Evolutionary conservation across 2,888 invertebrate species (phyloP), one percentile per base, ranked within the genome.

Genomic region (Osmoderma eremita): DNA sequence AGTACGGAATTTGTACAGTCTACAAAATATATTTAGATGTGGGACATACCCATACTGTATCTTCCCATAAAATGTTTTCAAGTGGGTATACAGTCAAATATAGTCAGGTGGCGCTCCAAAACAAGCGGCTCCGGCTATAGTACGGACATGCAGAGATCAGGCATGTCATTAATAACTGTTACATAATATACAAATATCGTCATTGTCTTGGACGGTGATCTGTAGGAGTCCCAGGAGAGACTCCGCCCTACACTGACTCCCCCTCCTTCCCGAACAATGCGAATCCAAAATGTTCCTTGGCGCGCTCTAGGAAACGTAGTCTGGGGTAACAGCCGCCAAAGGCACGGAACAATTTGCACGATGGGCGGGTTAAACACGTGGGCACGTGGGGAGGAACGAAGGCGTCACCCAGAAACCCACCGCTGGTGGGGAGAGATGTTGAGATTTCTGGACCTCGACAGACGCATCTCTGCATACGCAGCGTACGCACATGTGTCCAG

Each of bases 401-500:
- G 75, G 71, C 77, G 75, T 72, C 69, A 68, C 73, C 71, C 63
- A 67, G 64, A 42, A 39, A 53, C 56, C 51, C 41, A 42, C 41
- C 17, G 56, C 38, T 74, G 75, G 78, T 72, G 79, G 80, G 79
- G 79, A 70, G 75, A 68, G 75, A 74, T 76, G 76, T 75, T 76
- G 76, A 70, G 72, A 72, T 71, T 70, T 71, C 75, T 72, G 76
- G 74, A 75, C 73, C 75, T 45, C 69, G 74, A 72, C 81, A 82
- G 82, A 82, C 81, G 81, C 81, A 82, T 80, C 79, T 77, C 75
- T 76, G 77, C 77, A 53, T 53, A 81, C 82, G 81, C 81, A 80
- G 79, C 75, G 76, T 71, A 81, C 80, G 80, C 80, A 81, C 74
- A 78, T 77, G 77, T 75, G 72, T 73, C 71, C 75, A 20, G 71